phyloP scores from a whole-genome alignment of 1,140 invertebrate genomes.

The Micrasema minimum region DNA sequence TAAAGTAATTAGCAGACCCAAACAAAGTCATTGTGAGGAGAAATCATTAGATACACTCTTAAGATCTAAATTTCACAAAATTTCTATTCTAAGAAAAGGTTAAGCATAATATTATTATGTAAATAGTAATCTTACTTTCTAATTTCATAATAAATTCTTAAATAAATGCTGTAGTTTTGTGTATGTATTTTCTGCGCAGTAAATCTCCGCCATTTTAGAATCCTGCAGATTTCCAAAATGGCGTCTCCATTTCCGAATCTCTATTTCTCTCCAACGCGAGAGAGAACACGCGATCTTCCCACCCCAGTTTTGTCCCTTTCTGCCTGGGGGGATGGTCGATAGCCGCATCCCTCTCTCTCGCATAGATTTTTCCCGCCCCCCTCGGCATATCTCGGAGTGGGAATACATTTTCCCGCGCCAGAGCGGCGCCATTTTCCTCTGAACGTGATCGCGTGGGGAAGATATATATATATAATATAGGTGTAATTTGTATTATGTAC shows the following conservation, averaged over 20 bases:
- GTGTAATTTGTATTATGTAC: conserved; percentile 2
- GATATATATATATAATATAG: neutral
- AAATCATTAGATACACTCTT: neutral
- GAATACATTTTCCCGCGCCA: conserved; percentile 22
- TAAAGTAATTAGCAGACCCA: too few species aligned
- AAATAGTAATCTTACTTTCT: neutral
- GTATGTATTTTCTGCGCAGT: conserved; percentile 2
- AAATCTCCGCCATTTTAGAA: neutral
- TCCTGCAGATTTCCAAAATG: conserved; percentile 26
- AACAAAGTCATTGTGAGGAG: too few species aligned
- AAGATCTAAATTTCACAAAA: neutral
- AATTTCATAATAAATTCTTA: neutral
- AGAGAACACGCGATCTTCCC: conserved; percentile 30
- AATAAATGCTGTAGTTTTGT: neutral
- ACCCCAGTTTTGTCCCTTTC: neutral
- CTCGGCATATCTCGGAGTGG: conserved; percentile 19
- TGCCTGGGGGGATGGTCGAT: neutral
- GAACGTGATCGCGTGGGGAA: conserved; percentile 15
- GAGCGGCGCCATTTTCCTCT: conserved; percentile 33
- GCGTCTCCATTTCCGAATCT: conserved; percentile 32
- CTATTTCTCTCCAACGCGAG: conserved; percentile 25
- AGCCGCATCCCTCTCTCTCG: conserved; percentile 9
- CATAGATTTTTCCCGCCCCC: conserved; percentile 32
- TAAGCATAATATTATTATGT: neutral
- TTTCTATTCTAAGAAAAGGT: neutral